A percentile compares a stretch with the other conserved stretches of the same genome.
phyloP scores from a whole-genome alignment of 2,113 vertebrate genomes.

The Colius striatus region DNA sequence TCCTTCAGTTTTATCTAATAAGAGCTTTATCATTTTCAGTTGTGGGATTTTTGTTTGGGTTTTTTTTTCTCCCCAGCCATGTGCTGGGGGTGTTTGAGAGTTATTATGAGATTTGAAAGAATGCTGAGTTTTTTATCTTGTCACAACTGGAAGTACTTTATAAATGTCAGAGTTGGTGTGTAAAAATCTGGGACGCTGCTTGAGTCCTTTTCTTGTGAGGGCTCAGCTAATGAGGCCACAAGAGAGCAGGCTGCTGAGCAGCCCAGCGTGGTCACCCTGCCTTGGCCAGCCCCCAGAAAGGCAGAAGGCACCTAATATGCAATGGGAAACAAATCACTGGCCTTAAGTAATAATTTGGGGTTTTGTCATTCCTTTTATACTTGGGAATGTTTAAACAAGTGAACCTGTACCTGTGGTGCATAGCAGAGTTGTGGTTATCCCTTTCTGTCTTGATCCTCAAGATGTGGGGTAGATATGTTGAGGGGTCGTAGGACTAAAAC shows the following conservation, averaged over 20 bases:
- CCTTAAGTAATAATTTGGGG: neutral
- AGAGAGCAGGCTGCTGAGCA: conserved; percentile 53
- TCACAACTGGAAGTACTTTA: conserved; percentile 58
- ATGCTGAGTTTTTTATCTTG: conserved; percentile 78
- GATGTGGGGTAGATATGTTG: fast-evolving
- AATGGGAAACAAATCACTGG: neutral
- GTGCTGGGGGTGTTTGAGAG: conserved; percentile 51
- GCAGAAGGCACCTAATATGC: neutral
- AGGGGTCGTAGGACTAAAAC: neutral
- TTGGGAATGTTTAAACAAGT: neutral
- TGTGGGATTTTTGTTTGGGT: neutral
- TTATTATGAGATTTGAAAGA: conserved; percentile 76
- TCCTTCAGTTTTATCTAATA: conserved; percentile 43
- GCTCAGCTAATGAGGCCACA: conserved; percentile 78
- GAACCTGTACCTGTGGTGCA: neutral
- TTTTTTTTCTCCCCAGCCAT: neutral
- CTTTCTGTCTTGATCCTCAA: neutral
- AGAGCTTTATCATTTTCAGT: conserved; percentile 52
- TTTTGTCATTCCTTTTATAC: neutral
- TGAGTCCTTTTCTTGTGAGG: neutral
- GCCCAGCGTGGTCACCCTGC: neutral
- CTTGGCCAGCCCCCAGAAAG: neutral
- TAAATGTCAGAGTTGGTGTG: conserved; percentile 73
- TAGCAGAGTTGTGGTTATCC: neutral
- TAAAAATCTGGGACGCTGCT: conserved; percentile 66